Evolutionary conservation across 2,797 vertebrate genomes (phyloP).

Genomic region (Smutsia gigantea): DNA sequence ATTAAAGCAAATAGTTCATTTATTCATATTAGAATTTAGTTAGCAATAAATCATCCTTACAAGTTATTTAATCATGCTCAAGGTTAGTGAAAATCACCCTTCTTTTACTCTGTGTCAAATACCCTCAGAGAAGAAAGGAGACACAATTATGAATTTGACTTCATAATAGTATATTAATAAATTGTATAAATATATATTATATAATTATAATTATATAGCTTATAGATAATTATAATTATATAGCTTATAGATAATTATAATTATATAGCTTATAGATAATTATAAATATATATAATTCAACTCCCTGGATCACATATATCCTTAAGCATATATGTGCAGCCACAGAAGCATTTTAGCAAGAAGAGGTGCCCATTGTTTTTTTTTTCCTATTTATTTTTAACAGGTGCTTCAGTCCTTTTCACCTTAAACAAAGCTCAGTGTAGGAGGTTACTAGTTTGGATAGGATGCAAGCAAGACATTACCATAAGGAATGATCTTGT

Average conservation of each 20-base stretch:
- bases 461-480: background rate
- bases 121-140: background rate
- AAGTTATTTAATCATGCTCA: slow-evolving; percentile 21
- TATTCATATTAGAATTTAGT: slow-evolving; percentile 47
- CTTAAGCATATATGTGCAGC: background rate
- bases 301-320: background rate
- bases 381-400: background rate
- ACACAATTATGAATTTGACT: background rate
- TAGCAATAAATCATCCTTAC: slow-evolving; percentile 44
- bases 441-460: background rate
- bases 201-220: no score
- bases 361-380: background rate
- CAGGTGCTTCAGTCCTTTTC: background rate
- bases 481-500: background rate
- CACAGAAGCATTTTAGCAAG: background rate
- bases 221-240: no score
- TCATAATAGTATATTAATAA: background rate
- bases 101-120: slow-evolving; percentile 2
- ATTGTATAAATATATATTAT: no score
- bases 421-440: background rate
- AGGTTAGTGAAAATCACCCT: background rate
- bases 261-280: no score
- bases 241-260: no score
- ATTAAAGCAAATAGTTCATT: slow-evolving; percentile 61
- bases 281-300: background rate